Evolutionary conservation across 2,888 invertebrate genomes (phyloP).

Genomic region (Dorcus hopei): DNA sequence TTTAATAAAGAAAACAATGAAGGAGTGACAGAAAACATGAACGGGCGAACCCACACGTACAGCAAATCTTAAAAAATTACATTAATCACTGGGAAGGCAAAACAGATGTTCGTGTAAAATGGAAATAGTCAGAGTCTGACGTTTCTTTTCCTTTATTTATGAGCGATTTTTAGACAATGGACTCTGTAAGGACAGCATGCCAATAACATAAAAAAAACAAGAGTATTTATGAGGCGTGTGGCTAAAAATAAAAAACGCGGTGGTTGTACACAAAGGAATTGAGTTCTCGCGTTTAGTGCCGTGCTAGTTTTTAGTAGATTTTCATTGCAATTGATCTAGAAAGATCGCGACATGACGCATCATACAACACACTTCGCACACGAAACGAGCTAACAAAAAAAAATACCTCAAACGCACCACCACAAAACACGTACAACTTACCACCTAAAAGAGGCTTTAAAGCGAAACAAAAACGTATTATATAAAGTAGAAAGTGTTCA

Average conservation of each 20-base stretch:
- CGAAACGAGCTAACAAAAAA: not conserved
- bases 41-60: not conserved
- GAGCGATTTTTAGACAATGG: no score
- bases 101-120: no score
- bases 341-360: constrained; percentile 20
- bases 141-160: no score
- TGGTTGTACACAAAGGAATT: not conserved
- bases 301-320: not conserved
- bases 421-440: constrained; percentile 7
- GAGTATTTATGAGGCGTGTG: no score
- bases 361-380: not conserved
- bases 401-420: not conserved
- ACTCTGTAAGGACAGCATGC: no score
- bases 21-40: not conserved
- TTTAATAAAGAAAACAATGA: not conserved
- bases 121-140: no score
- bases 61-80: no score
- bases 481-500: constrained; percentile 13
- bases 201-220: no score
- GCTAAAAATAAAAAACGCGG: constrained; percentile 1
- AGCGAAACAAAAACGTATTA: constrained; percentile 14
- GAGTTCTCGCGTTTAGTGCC: not conserved
- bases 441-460: constrained; percentile 15
- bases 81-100: no score
- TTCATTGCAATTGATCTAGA: constrained; percentile 13